Percentiles rank a stretch among this genome's conserved stretches.
These are phyloP conservation scores for Lagorchestes hirsutus DNA, from an alignment of 2,797 vertebrate genomes.

Conservation along the genomic window DNA sequence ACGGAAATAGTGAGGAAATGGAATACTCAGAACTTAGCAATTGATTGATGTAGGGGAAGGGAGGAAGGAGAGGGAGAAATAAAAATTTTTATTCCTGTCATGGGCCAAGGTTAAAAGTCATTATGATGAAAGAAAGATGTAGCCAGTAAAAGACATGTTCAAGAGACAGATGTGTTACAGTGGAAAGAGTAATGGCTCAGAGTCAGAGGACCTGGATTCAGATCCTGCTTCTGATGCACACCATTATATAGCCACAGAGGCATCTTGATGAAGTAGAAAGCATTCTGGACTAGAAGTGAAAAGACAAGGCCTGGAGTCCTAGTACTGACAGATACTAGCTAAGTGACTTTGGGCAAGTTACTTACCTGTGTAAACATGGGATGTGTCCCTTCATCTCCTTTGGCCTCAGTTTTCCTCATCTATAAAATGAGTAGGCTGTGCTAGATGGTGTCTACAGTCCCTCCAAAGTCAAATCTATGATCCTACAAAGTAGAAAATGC, in stretches of 20 bases:
- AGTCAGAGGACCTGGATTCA: background rate
- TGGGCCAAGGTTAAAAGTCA: background rate
- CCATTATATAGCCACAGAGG: background rate
- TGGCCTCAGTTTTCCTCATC: background rate
- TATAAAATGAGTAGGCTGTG: background rate
- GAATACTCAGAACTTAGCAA: background rate
- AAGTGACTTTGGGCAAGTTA: background rate
- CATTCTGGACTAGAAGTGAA: background rate
- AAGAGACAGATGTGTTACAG: background rate
- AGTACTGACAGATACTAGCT: background rate
- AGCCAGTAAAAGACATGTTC: background rate
- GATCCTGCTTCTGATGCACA: background rate
- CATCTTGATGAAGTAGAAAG: background rate
- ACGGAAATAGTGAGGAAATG: background rate
- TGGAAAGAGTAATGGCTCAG: background rate
- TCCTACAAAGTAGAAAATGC: background rate
- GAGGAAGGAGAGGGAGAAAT: background rate
- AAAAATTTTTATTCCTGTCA: background rate
- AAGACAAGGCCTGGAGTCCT: background rate
- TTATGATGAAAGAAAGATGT: background rate
- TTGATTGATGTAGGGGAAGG: background rate
- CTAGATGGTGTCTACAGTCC: background rate
- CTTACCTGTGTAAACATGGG: background rate
- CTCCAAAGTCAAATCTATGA: background rate
- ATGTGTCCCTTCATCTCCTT: background rate